phyloP scores from a whole-genome alignment of 2,113 vertebrate genomes.

The Pogona vitticeps region DNA sequence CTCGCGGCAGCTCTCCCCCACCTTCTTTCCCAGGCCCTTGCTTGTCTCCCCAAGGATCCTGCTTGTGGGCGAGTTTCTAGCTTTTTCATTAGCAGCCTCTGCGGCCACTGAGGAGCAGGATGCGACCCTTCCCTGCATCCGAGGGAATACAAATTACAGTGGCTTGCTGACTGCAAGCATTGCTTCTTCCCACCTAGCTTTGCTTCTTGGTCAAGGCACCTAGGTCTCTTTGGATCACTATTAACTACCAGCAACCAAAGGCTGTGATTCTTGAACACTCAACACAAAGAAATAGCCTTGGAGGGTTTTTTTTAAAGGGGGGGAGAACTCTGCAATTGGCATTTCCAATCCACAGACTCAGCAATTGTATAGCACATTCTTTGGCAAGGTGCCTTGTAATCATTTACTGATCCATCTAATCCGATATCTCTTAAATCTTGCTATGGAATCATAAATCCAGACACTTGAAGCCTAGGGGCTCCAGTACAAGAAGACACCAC shows the following conservation, averaged over 20 bases:
- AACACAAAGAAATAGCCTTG: no score
- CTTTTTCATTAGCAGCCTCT: conserved; percentile 49
- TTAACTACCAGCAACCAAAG: conserved; percentile 15
- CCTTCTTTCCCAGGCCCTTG: background rate
- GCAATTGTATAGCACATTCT: conserved; percentile 66
- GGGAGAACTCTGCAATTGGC: conserved; percentile 58
- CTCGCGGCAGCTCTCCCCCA: conserved; percentile 48
- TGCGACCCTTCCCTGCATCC: background rate
- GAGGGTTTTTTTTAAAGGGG: no score
- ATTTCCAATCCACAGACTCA: conserved; percentile 66
- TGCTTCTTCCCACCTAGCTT: background rate
- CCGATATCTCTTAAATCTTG: conserved; percentile 52
- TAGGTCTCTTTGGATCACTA: background rate
- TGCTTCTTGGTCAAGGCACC: background rate
- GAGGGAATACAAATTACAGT: conserved; percentile 32
- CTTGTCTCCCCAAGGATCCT: conserved; percentile 28
- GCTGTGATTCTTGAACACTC: background rate
- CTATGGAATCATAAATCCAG: background rate
- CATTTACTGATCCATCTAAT: conserved; percentile 67
- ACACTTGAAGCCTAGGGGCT: background rate
- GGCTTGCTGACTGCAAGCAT: background rate
- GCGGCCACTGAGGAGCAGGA: background rate
- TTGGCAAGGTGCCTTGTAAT: conserved; percentile 67
- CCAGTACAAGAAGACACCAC: background rate
- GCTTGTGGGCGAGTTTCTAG: conserved; percentile 53